A percentile compares a stretch with the other conserved stretches of the same genome.
phyloP scores from a whole-genome alignment of 2,797 vertebrate species.

The Peromyscus aztecus region DNA sequence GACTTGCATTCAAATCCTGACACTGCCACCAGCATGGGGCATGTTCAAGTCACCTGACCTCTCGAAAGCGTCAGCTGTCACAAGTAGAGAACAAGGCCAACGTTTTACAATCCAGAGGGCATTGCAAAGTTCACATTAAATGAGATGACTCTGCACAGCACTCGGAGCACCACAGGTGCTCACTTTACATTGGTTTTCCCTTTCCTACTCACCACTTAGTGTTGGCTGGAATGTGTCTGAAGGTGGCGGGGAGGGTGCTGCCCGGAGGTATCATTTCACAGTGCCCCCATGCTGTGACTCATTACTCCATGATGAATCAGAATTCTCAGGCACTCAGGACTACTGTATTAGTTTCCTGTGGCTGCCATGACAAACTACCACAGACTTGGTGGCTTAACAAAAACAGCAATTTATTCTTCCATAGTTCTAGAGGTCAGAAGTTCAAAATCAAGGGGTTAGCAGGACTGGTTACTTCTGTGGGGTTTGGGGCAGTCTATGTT shows the following conservation, averaged over 20 bases:
- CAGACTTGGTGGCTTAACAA: constrained; percentile 18
- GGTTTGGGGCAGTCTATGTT: background rate
- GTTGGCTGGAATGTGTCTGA: background rate
- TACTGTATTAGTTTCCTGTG: background rate
- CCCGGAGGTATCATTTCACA: background rate
- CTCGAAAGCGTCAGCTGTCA: background rate
- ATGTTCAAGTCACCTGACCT: background rate
- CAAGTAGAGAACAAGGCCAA: background rate
- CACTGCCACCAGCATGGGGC: background rate
- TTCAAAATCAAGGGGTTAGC: background rate
- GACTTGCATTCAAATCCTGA: background rate
- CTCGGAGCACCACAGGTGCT: background rate
- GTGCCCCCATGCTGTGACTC: background rate
- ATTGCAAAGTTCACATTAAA: background rate
- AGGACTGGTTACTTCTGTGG: background rate
- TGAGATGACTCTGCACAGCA: background rate
- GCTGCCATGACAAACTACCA: background rate
- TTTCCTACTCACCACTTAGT: background rate
- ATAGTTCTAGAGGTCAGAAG: background rate
- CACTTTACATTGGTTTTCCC: background rate
- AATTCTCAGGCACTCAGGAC: background rate
- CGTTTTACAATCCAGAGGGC: background rate
- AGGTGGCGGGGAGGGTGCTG: no score
- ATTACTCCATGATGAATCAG: background rate
- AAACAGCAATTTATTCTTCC: background rate